phyloP scores from a whole-genome alignment of 2,113 vertebrate species.

The Mus musculus region GRCm39 chr9:101143001-101143500 shows the following conservation, averaged over 20 bases:
- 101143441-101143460: neutral
- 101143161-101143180: constrained; percentile 16
- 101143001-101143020: constrained; percentile 72
- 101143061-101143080: constrained; percentile 67
- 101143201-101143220: constrained; percentile 5
- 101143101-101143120: constrained; percentile 67
- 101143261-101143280: neutral
- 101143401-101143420: neutral
- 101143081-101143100: constrained; percentile 63
- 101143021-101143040: constrained; percentile 56
- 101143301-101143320: neutral
- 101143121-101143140: constrained; percentile 75
- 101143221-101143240: constrained; percentile 44
- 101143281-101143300: neutral
- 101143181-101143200: constrained; percentile 23
- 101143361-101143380: neutral
- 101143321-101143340: neutral
- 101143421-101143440: constrained; percentile 15
- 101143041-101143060: constrained; percentile 73
- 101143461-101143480: neutral
- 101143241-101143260: constrained; percentile 2
- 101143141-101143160: constrained; percentile 67
- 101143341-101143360: neutral
- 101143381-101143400: constrained; percentile 27
- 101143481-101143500: neutral